A percentile compares a stretch with the other conserved stretches of the same genome.
phyloP scores from a whole-genome alignment of 2,113 vertebrate genomes.

The Dryoscopus gambensis region DNA sequence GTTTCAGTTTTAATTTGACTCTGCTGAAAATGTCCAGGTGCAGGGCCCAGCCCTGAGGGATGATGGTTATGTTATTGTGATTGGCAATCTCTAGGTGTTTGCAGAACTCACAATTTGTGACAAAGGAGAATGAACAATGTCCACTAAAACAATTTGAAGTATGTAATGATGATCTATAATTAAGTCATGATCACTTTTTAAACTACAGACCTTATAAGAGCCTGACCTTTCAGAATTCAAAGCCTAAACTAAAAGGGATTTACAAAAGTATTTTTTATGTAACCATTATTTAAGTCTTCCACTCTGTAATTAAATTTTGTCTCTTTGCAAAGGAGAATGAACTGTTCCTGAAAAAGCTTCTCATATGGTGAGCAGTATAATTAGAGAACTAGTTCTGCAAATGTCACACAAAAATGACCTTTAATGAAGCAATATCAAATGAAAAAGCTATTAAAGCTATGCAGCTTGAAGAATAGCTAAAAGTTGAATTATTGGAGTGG shows the following conservation, averaged over 20 bases:
- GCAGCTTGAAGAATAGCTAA: background rate
- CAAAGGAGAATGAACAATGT: background rate
- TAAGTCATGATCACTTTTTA: background rate
- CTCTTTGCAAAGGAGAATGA: constrained; percentile 18
- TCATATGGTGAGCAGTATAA: constrained; percentile 22
- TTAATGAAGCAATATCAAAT: constrained; percentile 12
- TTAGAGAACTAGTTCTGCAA: constrained; percentile 42
- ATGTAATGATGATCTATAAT: background rate
- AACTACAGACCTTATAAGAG: background rate
- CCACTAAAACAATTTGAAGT: background rate
- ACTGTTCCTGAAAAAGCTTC: constrained; percentile 39
- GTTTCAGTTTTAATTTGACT: background rate
- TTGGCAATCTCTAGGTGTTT: background rate
- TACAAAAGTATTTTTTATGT: constrained; percentile 9
- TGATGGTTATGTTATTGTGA: background rate
- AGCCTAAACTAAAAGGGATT: background rate
- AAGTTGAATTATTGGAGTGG: background rate
- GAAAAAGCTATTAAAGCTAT: background rate
- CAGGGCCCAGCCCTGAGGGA: background rate
- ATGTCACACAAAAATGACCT: constrained; percentile 28
- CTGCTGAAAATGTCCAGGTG: background rate
- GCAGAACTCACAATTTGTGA: background rate
- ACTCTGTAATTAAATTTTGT: constrained; percentile 45
- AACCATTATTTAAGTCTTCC: constrained; percentile 19
- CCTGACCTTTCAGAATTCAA: background rate